phyloP scores from a whole-genome alignment of 92 coral and sea anemone genomes.

The Palythoa heliodiscus region DNA sequence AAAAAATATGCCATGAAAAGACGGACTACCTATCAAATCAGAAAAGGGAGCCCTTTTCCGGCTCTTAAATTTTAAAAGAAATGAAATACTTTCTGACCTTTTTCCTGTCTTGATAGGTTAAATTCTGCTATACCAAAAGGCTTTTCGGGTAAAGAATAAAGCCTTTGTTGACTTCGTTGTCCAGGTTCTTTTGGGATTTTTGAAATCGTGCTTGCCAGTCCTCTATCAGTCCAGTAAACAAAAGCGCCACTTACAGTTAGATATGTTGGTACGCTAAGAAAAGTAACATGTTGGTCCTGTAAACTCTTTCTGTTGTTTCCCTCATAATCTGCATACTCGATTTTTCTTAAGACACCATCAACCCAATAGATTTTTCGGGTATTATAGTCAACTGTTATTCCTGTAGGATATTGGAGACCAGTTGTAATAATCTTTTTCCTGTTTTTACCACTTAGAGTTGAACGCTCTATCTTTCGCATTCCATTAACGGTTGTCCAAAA shows the following conservation, averaged over 20 bases:
- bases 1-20: too few species aligned
- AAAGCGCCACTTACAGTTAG: slow-evolving; percentile 32
- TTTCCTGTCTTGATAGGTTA: slow-evolving; percentile 26
- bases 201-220: neutral
- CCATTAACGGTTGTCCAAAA: slow-evolving; percentile 28
- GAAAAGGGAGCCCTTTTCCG: too few species aligned
- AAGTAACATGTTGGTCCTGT: neutral
- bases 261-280: slow-evolving; percentile 20
- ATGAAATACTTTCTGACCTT: slow-evolving; percentile 17
- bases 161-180: neutral
- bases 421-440: neutral
- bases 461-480: slow-evolving; percentile 23
- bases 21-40: too few species aligned
- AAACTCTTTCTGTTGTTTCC: slow-evolving; percentile 8
- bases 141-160: neutral
- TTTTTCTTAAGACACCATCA: neutral
- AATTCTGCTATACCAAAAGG: slow-evolving; percentile 48
- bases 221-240: slow-evolving; percentile 52
- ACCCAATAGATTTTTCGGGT: slow-evolving; percentile 30
- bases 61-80: neutral
- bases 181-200: neutral
- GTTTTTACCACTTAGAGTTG: slow-evolving; percentile 20
- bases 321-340: slow-evolving; percentile 32
- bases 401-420: slow-evolving; percentile 10
- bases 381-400: slow-evolving; percentile 10